A percentile compares a stretch with the other conserved stretches of the same genome.
Conservation (phyloP, 2,113 vertebrate genomes). For the Echinops telfairi region DNA sequence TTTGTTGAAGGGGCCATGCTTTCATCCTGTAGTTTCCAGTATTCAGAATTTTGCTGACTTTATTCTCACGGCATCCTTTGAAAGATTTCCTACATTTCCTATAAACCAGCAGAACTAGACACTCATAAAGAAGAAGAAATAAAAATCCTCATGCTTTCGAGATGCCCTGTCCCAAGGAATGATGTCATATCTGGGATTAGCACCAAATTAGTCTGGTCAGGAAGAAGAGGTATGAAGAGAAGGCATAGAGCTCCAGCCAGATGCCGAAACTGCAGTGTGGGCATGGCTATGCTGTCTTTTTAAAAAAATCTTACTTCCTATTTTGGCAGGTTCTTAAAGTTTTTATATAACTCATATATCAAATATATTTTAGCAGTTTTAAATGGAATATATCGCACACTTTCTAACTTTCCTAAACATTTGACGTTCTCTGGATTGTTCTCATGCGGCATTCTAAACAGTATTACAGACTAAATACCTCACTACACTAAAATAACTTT, state of each 20-base stretch:
- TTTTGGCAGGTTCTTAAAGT: background rate
- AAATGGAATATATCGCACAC: background rate
- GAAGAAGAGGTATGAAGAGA: background rate
- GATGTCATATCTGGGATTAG: background rate
- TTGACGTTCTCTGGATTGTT: background rate
- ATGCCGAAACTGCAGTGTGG: background rate
- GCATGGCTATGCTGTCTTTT: background rate
- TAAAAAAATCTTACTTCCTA: background rate
- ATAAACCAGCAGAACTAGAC: constrained; percentile 12
- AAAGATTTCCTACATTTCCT: constrained; percentile 23
- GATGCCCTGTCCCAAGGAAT: background rate
- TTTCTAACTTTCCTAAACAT: constrained; percentile 9
- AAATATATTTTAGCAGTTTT: constrained; percentile 2
- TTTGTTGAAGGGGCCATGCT: background rate
- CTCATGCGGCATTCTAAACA: background rate
- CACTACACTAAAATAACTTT: background rate
- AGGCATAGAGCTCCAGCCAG: background rate
- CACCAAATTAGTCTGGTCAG: background rate
- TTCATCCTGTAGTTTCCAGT: background rate
- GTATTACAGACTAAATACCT: background rate
- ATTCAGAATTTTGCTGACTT: background rate
- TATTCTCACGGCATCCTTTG: background rate
- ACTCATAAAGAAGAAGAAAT: background rate
- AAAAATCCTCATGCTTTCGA: background rate
- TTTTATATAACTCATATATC: background rate